phyloP scores from a whole-genome alignment of 2,113 vertebrate species.

The Cricetomys ansorgei region DNA sequence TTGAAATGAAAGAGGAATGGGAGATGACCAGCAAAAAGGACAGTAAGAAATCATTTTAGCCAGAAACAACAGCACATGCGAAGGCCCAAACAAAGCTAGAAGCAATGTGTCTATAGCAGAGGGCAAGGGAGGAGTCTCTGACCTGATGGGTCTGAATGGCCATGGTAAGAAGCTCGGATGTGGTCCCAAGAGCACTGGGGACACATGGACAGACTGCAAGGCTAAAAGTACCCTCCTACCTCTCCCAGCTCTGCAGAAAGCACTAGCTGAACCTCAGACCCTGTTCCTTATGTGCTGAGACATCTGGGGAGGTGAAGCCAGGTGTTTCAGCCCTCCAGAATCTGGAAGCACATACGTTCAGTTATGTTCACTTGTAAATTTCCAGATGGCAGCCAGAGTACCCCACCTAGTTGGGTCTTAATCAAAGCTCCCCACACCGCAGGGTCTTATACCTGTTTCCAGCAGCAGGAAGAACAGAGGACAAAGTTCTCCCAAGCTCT shows the following conservation, averaged over 20 bases:
- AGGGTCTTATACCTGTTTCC: background rate
- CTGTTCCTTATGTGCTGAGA: background rate
- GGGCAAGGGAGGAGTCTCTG: background rate
- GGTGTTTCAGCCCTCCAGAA: background rate
- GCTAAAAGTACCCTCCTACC: background rate
- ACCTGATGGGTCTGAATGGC: accelerated
- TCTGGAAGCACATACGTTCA: background rate
- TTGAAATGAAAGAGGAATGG: background rate
- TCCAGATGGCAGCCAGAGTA: background rate
- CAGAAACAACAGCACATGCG: background rate
- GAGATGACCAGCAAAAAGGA: background rate
- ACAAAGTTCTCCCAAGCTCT: background rate
- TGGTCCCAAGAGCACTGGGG: background rate
- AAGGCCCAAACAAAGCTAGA: background rate
- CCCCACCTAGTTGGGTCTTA: background rate
- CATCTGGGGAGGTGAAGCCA: too few relatives aligned
- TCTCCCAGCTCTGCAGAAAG: background rate
- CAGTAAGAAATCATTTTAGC: background rate
- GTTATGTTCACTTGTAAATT: background rate
- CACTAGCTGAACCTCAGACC: background rate
- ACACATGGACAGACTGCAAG: background rate
- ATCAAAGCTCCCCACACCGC: background rate
- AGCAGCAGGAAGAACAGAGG: background rate
- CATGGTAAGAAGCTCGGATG: background rate
- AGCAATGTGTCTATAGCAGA: background rate